Base-by-base conservation (phyloP, 1,140 invertebrate genomes). In the Oedothorax gibbosus region DNA sequence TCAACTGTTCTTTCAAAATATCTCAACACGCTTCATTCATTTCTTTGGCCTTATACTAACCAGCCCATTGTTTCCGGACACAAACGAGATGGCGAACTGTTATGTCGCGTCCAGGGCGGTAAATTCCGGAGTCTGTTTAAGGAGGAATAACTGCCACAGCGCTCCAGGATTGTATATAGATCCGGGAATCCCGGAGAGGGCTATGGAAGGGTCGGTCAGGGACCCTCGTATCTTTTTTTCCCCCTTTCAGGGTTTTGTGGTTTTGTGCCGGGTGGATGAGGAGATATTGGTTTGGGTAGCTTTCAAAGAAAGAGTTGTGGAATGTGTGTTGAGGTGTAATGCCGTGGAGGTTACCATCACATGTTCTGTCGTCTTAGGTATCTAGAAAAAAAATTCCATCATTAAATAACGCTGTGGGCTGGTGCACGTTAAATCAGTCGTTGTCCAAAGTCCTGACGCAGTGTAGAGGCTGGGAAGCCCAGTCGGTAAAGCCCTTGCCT, bases 51-150 rank as follows among this genome's bases (percentile, higher is more conserved):
- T 77, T 77, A 15, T 56, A 15, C 60, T 11, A 49, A 64, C 35
- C 18, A 77, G 51, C 6, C 60, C 60, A 64, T 77, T 51, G 75
- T 60, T 51, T 64, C 69, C 69, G 0, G 80, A 82, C 80, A 65
- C 35, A 14, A 82, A 82, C 54, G 80, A 35, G 35, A 64, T 62
- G 80, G 68, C 35, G 21, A 73, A 82, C 65, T 50, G 80, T 82
- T 82, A 82, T 82, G 80, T 50, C 53, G 69, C 3, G 69, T 51
- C 50, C 49, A 10, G 57, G 60, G 50, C 18, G 21, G 56, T 73
- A 82, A 82, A 73, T 82, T 73, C 69, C 7, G 50, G 35, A 51
- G 80, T 56, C 60, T 64, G 20, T 21, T 81, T 73, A 73, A 82
- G 73, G 80, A 56, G 65, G 80, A 73, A 73, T 11, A 50, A 69